A percentile compares a stretch with the other conserved stretches of the same genome.
phyloP scores from a whole-genome alignment of 92 coral and sea anemone species.

The Bergia sp. region DNA sequence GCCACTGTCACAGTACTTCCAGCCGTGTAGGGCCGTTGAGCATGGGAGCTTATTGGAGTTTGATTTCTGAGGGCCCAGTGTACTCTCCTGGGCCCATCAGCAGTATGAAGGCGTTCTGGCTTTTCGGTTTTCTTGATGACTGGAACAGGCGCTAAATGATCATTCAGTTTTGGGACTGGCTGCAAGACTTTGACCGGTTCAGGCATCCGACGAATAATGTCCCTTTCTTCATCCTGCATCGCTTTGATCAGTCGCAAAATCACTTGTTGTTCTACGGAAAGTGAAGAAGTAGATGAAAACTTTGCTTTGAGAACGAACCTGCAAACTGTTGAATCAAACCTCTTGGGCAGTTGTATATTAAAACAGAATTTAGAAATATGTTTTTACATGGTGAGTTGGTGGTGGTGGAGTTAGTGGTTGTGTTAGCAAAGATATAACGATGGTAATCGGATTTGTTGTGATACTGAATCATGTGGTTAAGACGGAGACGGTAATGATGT shows the following conservation, averaged over 20 bases:
- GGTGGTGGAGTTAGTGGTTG: too few relatives aligned
- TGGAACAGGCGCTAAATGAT: constrained; percentile 15
- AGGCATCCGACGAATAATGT: not conserved
- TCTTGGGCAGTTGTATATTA: too few relatives aligned
- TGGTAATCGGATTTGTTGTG: too few relatives aligned
- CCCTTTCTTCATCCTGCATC: constrained; percentile 21
- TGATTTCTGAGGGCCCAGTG: constrained; percentile 19
- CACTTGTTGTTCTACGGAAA: constrained; percentile 29
- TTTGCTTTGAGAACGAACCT: not conserved
- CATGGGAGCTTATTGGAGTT: constrained; percentile 2
- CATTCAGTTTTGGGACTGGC: constrained; percentile 15
- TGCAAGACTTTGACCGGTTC: constrained; percentile 20
- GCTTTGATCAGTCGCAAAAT: constrained; percentile 27
- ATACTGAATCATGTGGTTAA: too few relatives aligned
- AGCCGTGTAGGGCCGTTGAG: constrained; percentile 20
- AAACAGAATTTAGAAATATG: too few relatives aligned
- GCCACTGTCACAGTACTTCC: constrained; percentile 31
- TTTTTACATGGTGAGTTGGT: too few relatives aligned
- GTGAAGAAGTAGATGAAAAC: too few relatives aligned
- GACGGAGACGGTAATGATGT: too few relatives aligned
- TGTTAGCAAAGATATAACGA: too few relatives aligned
- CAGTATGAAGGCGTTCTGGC: constrained; percentile 19
- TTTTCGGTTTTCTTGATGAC: not conserved
- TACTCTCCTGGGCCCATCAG: constrained; percentile 1
- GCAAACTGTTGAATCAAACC: too few relatives aligned